Percentiles rank a stretch among this genome's conserved stretches.
These are phyloP conservation scores for Ostrea denselamellosa DNA, from an alignment of 1,140 invertebrate species.

Conservation along the genomic window DNA sequence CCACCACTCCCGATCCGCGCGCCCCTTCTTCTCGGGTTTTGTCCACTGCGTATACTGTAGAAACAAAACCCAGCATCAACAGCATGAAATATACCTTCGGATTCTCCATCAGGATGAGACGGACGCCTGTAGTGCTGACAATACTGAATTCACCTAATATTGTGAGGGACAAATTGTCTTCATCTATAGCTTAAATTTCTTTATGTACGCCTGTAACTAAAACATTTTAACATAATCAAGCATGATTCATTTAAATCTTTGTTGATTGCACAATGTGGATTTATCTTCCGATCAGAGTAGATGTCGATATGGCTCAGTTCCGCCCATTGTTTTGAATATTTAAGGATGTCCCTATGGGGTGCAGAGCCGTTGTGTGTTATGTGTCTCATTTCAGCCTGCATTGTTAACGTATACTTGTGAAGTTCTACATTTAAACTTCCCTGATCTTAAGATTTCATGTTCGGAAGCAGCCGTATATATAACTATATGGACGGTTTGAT, in stretches of 20 bases:
- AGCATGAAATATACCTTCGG: not conserved
- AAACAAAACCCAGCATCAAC: not conserved
- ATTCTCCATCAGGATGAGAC: not conserved
- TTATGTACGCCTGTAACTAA: not conserved
- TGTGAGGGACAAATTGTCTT: not conserved
- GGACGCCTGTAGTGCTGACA: not conserved
- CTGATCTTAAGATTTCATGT: no score
- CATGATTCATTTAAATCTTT: slow-evolving; percentile 12
- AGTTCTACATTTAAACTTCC: not conserved
- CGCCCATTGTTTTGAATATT: not conserved
- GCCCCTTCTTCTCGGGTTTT: slow-evolving; percentile 9
- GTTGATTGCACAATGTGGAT: not conserved
- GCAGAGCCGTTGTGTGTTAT: not conserved
- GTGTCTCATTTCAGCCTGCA: not conserved
- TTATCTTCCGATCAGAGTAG: not conserved
- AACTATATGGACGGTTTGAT: no score
- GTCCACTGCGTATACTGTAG: not conserved
- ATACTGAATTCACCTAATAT: not conserved
- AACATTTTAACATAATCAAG: not conserved
- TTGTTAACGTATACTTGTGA: not conserved
- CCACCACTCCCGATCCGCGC: slow-evolving; percentile 42
- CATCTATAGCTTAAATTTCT: not conserved
- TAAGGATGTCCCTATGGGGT: not conserved
- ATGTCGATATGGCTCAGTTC: not conserved
- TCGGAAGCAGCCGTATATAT: no score